Base-by-base conservation (phyloP, 2,797 vertebrate species). In the Dromococcyx pavoninus region DNA sequence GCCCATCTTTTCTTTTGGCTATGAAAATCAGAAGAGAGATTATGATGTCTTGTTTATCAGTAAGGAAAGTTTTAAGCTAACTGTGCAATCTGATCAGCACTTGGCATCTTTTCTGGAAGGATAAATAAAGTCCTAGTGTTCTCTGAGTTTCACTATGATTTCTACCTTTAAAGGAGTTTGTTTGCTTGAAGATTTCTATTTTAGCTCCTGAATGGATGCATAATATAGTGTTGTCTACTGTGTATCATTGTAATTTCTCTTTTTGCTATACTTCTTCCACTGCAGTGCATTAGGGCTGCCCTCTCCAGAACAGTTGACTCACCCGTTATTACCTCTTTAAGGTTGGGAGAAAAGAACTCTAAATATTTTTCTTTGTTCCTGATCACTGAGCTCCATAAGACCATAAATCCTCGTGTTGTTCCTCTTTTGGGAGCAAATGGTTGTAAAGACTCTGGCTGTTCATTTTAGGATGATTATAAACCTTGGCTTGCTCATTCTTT, bases 71-170 rank as follows among this genome's bases (percentile, higher is more conserved):
- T 75, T 93, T 94, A 95, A 95, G 64, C 85, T 89, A 88, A 75
- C 78, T 79, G 86, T 87, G 93, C 93, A 92, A 80, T 85, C 97
- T 96, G 94, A 96, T 94, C 94, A 96, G 86, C 86, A 91, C 91
- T 96, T 97, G 87, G 86, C 78, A 89, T 91, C 92, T 92, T 97
- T 96, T 97, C 93, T 96, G 97, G 97, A 97, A 95, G 82, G 88
- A 94, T 95, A 96, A 97, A 96, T 92, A 96, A 96, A 96, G 95
- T 95, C 93, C 86, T 94, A 82, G 78, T 95, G 95, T 96, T 97
- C 96, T 97, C 90, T 87, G 94, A 96, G 81, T 96, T 96, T 97
- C 79, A 94, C 79, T 96, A 91, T 50, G 74, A 88, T 97, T 97
- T 97, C 81, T 96, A 58, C 94, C 91, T 97, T 97, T 97, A 97